Evolutionary conservation across 2,113 vertebrate species (phyloP).

Genomic region (Atrichornis clamosus): DNA sequence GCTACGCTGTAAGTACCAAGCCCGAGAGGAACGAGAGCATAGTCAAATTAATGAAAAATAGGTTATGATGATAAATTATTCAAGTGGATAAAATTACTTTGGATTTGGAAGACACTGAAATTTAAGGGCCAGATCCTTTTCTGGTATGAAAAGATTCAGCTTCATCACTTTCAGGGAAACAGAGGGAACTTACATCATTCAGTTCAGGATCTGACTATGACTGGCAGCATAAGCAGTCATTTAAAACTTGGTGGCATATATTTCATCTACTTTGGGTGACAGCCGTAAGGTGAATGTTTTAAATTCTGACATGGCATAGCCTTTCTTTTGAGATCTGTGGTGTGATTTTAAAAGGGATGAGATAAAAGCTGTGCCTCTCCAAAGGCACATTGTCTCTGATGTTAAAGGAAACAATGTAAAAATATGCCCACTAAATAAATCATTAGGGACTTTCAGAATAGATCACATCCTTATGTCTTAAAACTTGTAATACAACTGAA

Average conservation of each 20-base stretch:
- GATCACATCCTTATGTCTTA: constrained; percentile 21
- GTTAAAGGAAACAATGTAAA: constrained; percentile 62
- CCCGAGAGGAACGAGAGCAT: not conserved
- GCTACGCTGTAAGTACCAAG: not conserved
- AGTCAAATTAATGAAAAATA: constrained; percentile 55
- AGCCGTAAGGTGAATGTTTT: constrained; percentile 31
- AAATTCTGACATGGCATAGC: constrained; percentile 30
- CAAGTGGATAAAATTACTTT: constrained; percentile 19
- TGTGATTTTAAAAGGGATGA: constrained; percentile 44
- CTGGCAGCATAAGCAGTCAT: constrained; percentile 5
- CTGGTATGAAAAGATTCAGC: not conserved
- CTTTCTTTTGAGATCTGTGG: constrained; percentile 35
- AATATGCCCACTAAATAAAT: constrained; percentile 62
- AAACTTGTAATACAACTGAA: constrained; percentile 47
- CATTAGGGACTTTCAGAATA: constrained; percentile 49
- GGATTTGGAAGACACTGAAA: not conserved
- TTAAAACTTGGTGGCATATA: constrained; percentile 3
- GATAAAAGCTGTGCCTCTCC: constrained; percentile 25
- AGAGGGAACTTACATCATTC: not conserved
- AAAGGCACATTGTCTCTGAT: constrained; percentile 46
- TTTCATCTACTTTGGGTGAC: constrained; percentile 30
- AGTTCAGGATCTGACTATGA: not conserved
- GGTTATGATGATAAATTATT: constrained; percentile 58
- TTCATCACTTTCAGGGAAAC: not conserved
- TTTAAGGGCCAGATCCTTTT: not conserved